Evolutionary conservation across 2,888 invertebrate species (phyloP), one percentile per base, ranked within the genome.

Genomic region (Pardosa pseudoannulata): DNA sequence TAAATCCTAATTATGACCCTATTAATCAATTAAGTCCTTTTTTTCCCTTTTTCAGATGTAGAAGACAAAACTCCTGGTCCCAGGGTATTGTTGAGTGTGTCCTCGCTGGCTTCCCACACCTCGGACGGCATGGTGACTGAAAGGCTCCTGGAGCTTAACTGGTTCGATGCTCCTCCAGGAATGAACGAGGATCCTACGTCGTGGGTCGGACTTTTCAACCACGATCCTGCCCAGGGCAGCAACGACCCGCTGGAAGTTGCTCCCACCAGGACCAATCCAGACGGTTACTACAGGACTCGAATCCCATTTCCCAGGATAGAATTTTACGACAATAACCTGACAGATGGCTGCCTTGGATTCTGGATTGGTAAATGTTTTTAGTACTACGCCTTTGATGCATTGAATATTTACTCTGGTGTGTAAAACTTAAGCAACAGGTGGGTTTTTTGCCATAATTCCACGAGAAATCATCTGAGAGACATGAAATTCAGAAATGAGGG

Each of bases 191-290:
- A 87, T 62, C 71, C 87, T 13, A 76, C 87, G 1, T 91, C 89
- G 7, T 91, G 90, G 90, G 90, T 91, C 29, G 91, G 90, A 0
- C 89, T 91, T 6, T 91, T 90, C 88, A 89, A 90, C 70, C 90
- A 90, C 68, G 90, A 90, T 39, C 91, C 91, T 0, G 88, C 89
- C 11, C 89, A 89, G 65, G 86, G 75, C 6, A 70, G 64, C n/a
- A 29, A 64, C 28, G 74, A 81, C 64, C 80, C 88, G 0, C 39
- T 89, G 28, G 81, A 89, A 28, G 80, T 76, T 6, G 87, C 86
- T 3, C 68, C 87, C 1, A 88, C 88, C 0, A 68, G 78, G 11
- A 79, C 79, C 2, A 23, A 80, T n/a, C 71, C 80, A 0, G 87
- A 74, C 19, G 90, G 90, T 0, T 90, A 90, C 71, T 89, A 89